Evolutionary conservation across 2,888 invertebrate genomes (phyloP), one percentile per base, ranked within the genome.

Genomic region (Drosophila parthenogenetica): DNA sequence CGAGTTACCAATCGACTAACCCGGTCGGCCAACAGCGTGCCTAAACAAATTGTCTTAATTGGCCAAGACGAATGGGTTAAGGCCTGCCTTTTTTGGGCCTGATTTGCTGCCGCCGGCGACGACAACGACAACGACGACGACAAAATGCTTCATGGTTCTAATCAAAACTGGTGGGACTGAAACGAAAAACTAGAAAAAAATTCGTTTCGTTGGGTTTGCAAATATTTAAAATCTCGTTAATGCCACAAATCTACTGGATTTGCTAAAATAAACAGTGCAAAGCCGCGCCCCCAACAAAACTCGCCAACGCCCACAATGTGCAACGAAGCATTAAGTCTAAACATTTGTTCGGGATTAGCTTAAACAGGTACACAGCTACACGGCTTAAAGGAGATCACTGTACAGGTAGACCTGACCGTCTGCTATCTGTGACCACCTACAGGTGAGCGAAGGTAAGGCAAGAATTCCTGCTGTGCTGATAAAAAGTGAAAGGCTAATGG

Each of bases 21-120:
- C 43, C 49, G 57, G 48, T 40, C 49, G 57, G 48, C 45, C 65
- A 53, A 60, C 43, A 63, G 43, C 69, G 59, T 54, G 73, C 70
- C 74, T 66, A 73, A 79, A 77, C 79, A 79, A 79, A 79, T 79
- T 79, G 78, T 81, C 81, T 79, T 81, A 79, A 79, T 81, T 79
- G 79, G 79, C 81, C 81, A 69, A 73, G 77, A 78, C 79, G 79
- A 79, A 79, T 79, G 74, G 62, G 63, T 73, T 55, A 32, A 32
- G 48, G 37, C 35, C 60, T 50, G 65, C 73, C 78, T 64, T 77
- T 77, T 77, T 73, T 58, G 73, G 81, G 54, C 62, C 49, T 49
- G 58, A 55, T 49, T 59, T 48, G 57, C 35, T 49, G 48, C 46
- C 42, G 11, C n/a, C 29, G 67, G 62, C 77, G 55, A 13, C 49